Base-by-base conservation (phyloP, 2,888 invertebrate species). In the Toxonevra muliebris region DNA sequence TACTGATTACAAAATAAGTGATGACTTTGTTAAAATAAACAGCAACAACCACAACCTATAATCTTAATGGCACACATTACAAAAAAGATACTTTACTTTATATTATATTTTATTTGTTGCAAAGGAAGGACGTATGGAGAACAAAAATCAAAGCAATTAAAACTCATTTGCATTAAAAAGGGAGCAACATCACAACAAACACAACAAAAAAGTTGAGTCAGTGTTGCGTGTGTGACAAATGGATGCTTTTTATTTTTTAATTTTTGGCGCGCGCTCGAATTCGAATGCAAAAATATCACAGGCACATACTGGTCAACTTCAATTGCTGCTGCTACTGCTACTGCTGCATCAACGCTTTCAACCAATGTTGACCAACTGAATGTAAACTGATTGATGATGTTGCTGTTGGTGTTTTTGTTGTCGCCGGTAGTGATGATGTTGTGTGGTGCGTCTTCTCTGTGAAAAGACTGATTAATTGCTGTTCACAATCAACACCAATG, bases 391-490 rank as follows among this genome's bases (percentile, higher is more conserved):
- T 53, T 53, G 53, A 53, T 53, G 17, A 19, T 19, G 15, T 53
- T 53, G 19, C 15, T 17, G 19, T 53, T 53, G 53, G 5, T 53
- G 53, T 12, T 53, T 15, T 30, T 48, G 48, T 48, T 48, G 11
- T 19, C 15, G 53, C 4, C 15, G 53, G 2, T 48, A 12, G 5
- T 48, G 48, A 5, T 5, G 30, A n/a, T n/a, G n/a, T n/a, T 45
- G n/a, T 48, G 48, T 48, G 48, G 48, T 48, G 48, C 48, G 48
- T 5, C 48, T 8, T 48, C 5, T n/a, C 11, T 12, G 48, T 42
- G 52, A 65, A 65, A 65, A 65, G 59, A 52, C 65, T 65, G 65
- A 65, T 65, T 65, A 65, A 65, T 65, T 65, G 65, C 59, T 59
- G 50, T 30, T 65, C 40, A 52, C 65, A 65, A 65, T 65, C 65